Conservation (phyloP, 2,888 invertebrate genomes). For the Fragum whitleyi region DNA sequence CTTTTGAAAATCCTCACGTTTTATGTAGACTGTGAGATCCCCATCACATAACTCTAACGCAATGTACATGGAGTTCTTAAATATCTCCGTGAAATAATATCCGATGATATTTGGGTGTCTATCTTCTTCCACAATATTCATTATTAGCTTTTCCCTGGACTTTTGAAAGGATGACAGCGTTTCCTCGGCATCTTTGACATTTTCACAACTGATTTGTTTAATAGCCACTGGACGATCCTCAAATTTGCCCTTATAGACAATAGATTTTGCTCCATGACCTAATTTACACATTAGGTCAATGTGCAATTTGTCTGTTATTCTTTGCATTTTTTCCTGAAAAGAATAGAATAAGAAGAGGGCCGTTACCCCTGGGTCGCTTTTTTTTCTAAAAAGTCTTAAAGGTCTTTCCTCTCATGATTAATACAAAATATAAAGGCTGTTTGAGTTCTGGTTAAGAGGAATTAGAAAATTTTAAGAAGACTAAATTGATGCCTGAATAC, state of each 20-base stretch:
- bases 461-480: too few species aligned
- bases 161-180: not conserved
- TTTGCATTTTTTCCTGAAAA: not conserved
- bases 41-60: constrained; percentile 23
- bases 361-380: too few species aligned
- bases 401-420: too few species aligned
- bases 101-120: constrained; percentile 19
- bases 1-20: not conserved
- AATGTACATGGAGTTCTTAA: not conserved
- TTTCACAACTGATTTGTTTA: constrained; percentile 5
- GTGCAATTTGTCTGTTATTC: constrained; percentile 4
- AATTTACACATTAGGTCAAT: not conserved
- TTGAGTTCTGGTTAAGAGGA: too few species aligned
- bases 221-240: constrained; percentile 10
- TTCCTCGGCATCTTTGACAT: not conserved
- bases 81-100: not conserved
- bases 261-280: constrained; percentile 3
- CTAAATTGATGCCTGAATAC: too few species aligned
- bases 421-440: too few species aligned
- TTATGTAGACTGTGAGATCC: not conserved
- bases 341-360: too few species aligned
- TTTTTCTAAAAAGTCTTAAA: too few species aligned
- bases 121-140: constrained; percentile 9
- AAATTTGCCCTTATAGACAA: not conserved
- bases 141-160: not conserved